phyloP scores from a whole-genome alignment of 2,113 vertebrate genomes.

The Pterocles burchelli region DNA sequence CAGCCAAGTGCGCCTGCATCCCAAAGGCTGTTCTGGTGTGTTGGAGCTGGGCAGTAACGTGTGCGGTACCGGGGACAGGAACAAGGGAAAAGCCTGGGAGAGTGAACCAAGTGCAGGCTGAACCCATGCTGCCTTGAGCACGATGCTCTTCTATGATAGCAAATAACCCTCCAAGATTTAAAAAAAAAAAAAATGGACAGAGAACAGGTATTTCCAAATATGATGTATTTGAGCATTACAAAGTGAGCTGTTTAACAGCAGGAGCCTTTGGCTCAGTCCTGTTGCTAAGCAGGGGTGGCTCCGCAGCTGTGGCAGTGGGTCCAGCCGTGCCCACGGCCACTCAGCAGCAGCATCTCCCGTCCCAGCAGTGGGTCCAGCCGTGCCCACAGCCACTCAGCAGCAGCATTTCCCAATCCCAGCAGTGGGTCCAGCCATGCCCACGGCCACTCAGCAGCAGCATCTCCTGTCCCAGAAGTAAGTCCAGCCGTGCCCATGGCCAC shows the following conservation, averaged over 20 bases:
- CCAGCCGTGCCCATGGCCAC: background rate
- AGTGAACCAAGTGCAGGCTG: background rate
- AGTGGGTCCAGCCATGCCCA: too few species aligned
- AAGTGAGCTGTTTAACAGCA: rapidly evolving
- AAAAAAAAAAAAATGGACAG: too few species aligned
- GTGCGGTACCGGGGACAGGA: rapidly evolving
- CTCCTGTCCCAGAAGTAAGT: too few species aligned
- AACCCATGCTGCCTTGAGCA: background rate
- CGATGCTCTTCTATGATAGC: rapidly evolving
- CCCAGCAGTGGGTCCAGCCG: background rate
- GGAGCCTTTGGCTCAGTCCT: background rate
- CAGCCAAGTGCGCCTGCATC: background rate
- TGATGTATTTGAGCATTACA: background rate
- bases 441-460: too few species aligned
- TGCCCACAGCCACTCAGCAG: background rate
- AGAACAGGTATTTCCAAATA: background rate
- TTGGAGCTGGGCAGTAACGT: background rate
- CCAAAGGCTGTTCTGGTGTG: background rate
- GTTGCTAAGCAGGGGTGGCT: background rate
- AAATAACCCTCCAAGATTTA: background rate
- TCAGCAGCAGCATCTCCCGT: background rate
- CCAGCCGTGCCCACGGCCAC: background rate
- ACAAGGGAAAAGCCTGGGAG: background rate
- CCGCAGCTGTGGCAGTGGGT: background rate
- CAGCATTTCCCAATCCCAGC: too few species aligned